Base-by-base conservation (phyloP, 2,888 invertebrate genomes). In the Nomada flava region DNA sequence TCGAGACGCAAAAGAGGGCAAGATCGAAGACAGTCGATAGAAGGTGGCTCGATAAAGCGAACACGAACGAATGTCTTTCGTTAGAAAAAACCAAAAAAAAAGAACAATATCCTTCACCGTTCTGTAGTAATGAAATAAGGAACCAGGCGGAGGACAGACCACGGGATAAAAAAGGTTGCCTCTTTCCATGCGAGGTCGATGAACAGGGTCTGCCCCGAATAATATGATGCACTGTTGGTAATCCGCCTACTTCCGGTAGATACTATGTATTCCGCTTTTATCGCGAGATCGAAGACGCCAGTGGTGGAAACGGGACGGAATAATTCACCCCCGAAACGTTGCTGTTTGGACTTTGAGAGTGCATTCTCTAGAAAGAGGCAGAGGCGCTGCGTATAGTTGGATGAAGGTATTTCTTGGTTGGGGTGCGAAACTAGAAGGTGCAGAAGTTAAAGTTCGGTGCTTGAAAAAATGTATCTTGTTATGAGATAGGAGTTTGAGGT, bases 21-120 rank as follows among this genome's bases (percentile, higher is more conserved):
- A 64, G 50, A 36, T 71, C 42, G 64, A 69, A 44, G 71, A 26
- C 63, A 50, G 75, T 65, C 75, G 83, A 79, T 76, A 7, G 5
- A 79, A 71, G 79, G 63, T 67, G 72, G 72, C 76, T 84, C 53
- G 80, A 84, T 78, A 78, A 81, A 70, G 18, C 69, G 69, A 50
- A 20, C 9, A n/a, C 55, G 23, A 50, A 57, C 44, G 62, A 10
- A 4, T 15, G 11, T 50, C 53, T 20, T 44, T 26, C 42, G 59
- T 10, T 44, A 20, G 10, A 55, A 55, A 62, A 67, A 62, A 73
- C 18, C 26, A 26, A 50, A 52, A 76, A 76, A 72, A 60, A 74
- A 65, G 62, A 72, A 64, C 36, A 36, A 36, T 1, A 36, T 71
- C 29, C 42, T 68, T 26, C 50, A 4, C 2, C 47, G 13, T 23